Conservation (phyloP, 2,888 invertebrate genomes). For the Linnaemya vulpina region DNA sequence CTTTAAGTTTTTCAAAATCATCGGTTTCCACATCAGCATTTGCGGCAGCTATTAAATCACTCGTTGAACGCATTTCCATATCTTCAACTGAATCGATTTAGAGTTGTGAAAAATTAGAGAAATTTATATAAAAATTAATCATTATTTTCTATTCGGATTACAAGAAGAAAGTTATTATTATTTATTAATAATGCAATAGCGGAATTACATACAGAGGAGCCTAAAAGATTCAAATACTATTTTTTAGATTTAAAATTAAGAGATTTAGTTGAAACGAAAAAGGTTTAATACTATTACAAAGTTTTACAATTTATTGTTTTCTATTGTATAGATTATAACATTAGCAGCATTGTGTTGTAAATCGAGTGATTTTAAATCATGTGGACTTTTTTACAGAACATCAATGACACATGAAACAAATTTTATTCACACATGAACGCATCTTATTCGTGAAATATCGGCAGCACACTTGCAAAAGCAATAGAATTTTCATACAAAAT, state of each 20-base stretch:
- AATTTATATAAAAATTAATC: background rate
- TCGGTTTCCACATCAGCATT: constrained; percentile 84
- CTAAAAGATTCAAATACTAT: constrained; percentile 65
- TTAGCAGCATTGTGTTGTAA: background rate
- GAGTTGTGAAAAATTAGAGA: background rate
- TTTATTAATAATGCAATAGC: constrained; percentile 38
- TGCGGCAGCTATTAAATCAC: constrained; percentile 74
- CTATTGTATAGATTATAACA: background rate
- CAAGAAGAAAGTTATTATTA: background rate
- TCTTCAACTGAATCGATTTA: constrained; percentile 77
- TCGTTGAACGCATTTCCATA: constrained; percentile 77
- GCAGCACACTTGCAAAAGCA: too few species aligned
- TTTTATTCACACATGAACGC: too few species aligned
- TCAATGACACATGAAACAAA: too few species aligned
- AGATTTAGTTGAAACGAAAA: constrained; percentile 24
- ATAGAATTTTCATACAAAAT: too few species aligned
- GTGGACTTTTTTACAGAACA: background rate
- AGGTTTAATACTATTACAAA: too few species aligned
- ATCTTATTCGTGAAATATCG: too few species aligned
- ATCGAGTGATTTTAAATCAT: background rate
- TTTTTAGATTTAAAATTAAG: constrained; percentile 39
- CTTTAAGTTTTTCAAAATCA: constrained; percentile 88
- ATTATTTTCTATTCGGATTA: background rate
- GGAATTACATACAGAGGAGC: constrained; percentile 40
- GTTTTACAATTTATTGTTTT: background rate